Evolutionary conservation across 1,140 invertebrate genomes (phyloP), one percentile per base, ranked within the genome.

Genomic region (Episyrphus balteatus): DNA sequence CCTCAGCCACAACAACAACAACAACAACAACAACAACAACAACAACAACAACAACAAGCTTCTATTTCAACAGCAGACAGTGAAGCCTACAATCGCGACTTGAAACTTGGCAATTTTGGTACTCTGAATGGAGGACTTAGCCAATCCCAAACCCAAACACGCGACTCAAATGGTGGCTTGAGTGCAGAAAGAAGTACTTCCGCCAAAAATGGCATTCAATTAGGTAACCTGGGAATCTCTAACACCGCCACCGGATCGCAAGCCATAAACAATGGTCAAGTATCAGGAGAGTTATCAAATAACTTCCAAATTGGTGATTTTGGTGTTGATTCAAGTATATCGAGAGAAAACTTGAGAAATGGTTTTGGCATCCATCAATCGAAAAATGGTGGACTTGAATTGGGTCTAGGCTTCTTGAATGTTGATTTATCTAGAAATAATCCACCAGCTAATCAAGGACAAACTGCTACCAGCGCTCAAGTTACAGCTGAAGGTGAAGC

Each of bases 241-340:
- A 62, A 62, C 30, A 64, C 64, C 0, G 8, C 66, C 33, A 64
- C 64, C 15, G 44, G 57, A n/a, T 52, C 58, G 0, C 42, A 45
- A n/a, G 57, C 60, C 5, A 56, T 56, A 12, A 53, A 59, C 17
- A 62, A 62, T 12, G 60, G 60, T 0, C 52, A 53, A 1, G 49
- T 57, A 2, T 51, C 53, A 2, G 49, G 52, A 12, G 46, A 33
- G 6, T 14, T 67, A n/a, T 42, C 54, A 15, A 33, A 62, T 54
- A 56, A 66, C 44, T 54, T 66, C 36, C 49, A 64, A 32, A 44
- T 66, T 17, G 63, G 63, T 7, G 48, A 58, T 8, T 5, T 66
- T 0, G 63, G 55, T 0, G 44, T 66, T 1, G 63, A 58, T 0
- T 53, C 59, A 15, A 61, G 61, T 0, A 41, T 66, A 1, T 59